Percentiles rank a stretch among this genome's conserved stretches.
phyloP scores from a whole-genome alignment of 1,140 invertebrate species.

The Hormaphis cornu region DNA sequence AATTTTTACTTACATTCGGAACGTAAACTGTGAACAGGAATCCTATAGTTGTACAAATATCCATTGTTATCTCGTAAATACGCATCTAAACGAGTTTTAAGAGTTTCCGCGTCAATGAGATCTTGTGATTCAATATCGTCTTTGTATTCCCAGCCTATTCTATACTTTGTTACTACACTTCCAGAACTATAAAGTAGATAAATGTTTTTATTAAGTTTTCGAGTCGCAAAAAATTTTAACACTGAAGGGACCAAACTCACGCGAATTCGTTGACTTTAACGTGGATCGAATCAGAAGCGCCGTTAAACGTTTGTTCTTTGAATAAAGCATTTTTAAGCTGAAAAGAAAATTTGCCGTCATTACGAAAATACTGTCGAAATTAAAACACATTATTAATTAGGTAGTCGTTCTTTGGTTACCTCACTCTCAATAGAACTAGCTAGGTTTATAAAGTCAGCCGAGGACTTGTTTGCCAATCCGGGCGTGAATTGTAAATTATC shows the following conservation, averaged over 20 bases:
- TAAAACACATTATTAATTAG: not conserved
- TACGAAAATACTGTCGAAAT: not conserved
- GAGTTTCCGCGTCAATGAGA: conserved; percentile 45
- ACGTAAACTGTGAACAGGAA: conserved; percentile 45
- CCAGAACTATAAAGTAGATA: conserved; percentile 48
- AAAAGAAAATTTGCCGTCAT: conserved; percentile 25
- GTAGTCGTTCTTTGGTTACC: conserved; percentile 44
- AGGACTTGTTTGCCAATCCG: conserved; percentile 50
- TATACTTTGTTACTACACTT: conserved; percentile 53
- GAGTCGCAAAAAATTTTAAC: not conserved
- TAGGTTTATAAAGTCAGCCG: conserved; percentile 52
- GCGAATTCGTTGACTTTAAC: conserved; percentile 6
- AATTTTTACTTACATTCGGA: conserved; percentile 40
- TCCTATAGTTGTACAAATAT: conserved; percentile 48
- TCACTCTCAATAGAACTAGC: conserved; percentile 49
- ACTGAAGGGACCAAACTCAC: too few relatives aligned
- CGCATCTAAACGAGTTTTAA: conserved; percentile 46
- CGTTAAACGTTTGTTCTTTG: not conserved
- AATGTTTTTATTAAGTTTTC: not conserved
- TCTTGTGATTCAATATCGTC: conserved; percentile 45
- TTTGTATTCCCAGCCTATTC: conserved; percentile 53
- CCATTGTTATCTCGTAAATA: conserved; percentile 46
- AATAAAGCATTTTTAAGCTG: not conserved
- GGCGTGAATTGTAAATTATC: conserved; percentile 54
- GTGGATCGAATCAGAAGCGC: not conserved